Evolutionary conservation across 2,888 invertebrate species (phyloP).

Genomic region (Harpalus rubripes): DNA sequence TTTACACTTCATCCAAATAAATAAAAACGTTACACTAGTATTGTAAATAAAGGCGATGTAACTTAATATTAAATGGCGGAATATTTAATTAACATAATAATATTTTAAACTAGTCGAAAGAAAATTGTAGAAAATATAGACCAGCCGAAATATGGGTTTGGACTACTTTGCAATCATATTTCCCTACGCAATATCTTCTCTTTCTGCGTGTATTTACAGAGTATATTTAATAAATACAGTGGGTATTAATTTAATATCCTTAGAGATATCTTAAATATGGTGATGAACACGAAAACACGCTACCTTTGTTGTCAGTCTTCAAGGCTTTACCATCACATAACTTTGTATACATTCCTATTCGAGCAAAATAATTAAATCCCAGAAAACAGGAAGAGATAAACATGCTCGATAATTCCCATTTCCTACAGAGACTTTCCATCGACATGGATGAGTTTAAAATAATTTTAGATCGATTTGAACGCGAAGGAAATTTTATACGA

Average conservation of each 20-base stretch:
- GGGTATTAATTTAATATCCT: background rate
- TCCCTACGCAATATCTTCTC: too few relatives aligned
- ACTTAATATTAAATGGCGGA: too few relatives aligned
- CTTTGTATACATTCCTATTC: slow-evolving; percentile 3
- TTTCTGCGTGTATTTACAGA: too few relatives aligned
- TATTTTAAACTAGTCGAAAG: too few relatives aligned
- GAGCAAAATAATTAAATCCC: slow-evolving; percentile 30
- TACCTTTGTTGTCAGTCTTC: background rate
- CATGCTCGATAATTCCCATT: slow-evolving; percentile 3
- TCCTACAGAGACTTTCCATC: background rate
- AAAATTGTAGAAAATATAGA: too few relatives aligned
- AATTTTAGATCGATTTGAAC: slow-evolving; percentile 2
- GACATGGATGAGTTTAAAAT: background rate
- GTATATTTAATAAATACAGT: background rate
- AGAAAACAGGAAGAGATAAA: slow-evolving; percentile 24
- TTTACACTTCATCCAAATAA: too few relatives aligned
- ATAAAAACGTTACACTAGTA: too few relatives aligned
- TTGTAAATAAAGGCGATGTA: too few relatives aligned
- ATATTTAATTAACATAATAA: too few relatives aligned
- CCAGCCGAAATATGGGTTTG: too few relatives aligned
- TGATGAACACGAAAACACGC: background rate
- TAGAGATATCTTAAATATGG: background rate
- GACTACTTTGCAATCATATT: too few relatives aligned
- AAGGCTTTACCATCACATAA: background rate
- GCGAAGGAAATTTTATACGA: background rate